Evolutionary conservation across 2,113 vertebrate genomes (phyloP).

Genomic region (Stegastes partitus): DNA sequence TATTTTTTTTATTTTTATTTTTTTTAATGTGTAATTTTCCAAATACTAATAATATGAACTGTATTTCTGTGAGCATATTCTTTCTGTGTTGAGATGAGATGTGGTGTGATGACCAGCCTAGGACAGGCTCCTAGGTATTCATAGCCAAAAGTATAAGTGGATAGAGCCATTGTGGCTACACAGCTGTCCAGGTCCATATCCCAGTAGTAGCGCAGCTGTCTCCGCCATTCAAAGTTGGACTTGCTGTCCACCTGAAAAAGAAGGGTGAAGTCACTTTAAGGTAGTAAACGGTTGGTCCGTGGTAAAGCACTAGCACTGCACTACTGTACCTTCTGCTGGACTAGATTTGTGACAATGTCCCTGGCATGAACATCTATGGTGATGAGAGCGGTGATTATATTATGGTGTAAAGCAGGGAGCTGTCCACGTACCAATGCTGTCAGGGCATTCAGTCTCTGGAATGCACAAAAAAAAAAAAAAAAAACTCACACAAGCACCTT

Average conservation of each 20-base stretch:
- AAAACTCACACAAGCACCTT: not conserved
- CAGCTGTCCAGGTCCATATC: constrained; percentile 87
- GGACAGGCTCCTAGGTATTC: constrained; percentile 89
- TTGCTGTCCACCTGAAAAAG: constrained; percentile 80
- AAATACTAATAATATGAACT: not conserved
- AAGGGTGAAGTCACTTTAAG: no score
- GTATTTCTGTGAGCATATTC: not conserved
- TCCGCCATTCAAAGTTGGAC: constrained; percentile 89
- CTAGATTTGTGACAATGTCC: constrained; percentile 88
- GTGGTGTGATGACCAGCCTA: constrained; percentile 87
- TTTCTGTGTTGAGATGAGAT: constrained; percentile 79
- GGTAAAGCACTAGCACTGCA: not conserved
- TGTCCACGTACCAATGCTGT: constrained; percentile 85
- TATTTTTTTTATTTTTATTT: no score
- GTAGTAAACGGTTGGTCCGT: no score
- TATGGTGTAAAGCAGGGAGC: constrained; percentile 87
- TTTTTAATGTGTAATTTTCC: not conserved
- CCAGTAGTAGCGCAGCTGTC: constrained; percentile 89
- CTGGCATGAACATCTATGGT: constrained; percentile 90
- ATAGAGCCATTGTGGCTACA: constrained; percentile 88
- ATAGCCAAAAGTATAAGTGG: constrained; percentile 89
- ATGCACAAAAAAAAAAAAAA: constrained; percentile 45
- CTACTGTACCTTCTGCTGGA: constrained; percentile 81
- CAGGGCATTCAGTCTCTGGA: constrained; percentile 88
- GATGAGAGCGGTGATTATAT: constrained; percentile 89